These are phyloP conservation scores for Heteromyza rotundicornis DNA, from an alignment of 2,888 invertebrate species.

Conservation along the genomic window DNA sequence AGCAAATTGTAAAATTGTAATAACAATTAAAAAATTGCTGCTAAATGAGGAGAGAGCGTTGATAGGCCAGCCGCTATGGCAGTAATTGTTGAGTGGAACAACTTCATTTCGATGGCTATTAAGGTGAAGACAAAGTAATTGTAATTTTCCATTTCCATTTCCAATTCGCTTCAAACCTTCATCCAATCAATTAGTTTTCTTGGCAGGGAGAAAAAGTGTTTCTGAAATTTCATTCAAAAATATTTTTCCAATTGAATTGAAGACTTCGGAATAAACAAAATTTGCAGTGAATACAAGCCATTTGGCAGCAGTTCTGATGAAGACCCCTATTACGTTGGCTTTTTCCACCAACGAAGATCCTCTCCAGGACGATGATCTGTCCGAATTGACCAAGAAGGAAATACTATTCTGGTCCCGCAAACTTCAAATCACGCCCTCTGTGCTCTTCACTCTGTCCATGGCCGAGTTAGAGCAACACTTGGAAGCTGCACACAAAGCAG, in stretches of 20 bases:
- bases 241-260: not conserved
- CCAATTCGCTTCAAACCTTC: too few species aligned
- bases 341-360: too few species aligned
- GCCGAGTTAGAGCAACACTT: slow-evolving; percentile 25
- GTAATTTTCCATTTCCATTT: not conserved
- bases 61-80: too few species aligned
- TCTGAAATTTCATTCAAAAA: slow-evolving; percentile 13
- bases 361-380: slow-evolving; percentile 31
- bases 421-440: slow-evolving; percentile 37
- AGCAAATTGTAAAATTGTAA: slow-evolving; percentile 13
- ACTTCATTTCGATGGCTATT: too few species aligned
- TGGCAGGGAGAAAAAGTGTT: too few species aligned
- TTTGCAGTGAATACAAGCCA: slow-evolving; percentile 9
- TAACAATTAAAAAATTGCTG: slow-evolving; percentile 22
- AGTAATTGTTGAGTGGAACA: too few species aligned
- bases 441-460: slow-evolving; percentile 33
- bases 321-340: not conserved
- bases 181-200: too few species aligned
- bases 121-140: too few species aligned
- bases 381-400: slow-evolving; percentile 32
- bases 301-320: too few species aligned
- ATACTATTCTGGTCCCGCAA: slow-evolving; percentile 39
- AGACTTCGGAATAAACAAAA: slow-evolving; percentile 10
- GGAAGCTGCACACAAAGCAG: slow-evolving; percentile 12
- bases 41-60: not conserved